Conservation (phyloP, 2,797 vertebrate species). For the Bradypus variegatus region DNA sequence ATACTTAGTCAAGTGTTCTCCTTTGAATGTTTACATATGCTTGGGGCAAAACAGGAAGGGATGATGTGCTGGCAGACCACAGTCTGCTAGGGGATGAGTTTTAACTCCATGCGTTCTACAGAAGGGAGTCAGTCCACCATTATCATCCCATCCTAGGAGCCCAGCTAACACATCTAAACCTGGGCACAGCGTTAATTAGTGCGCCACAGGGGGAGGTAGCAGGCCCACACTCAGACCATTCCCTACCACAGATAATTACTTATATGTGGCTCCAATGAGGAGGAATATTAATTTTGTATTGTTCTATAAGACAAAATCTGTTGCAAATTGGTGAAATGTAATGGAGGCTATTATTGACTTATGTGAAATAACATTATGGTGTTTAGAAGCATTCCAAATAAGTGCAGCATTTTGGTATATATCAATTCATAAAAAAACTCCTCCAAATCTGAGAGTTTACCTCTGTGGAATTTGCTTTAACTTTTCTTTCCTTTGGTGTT, state of each 20-base stretch:
- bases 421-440: not conserved
- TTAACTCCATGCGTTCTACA: too few species aligned
- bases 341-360: not conserved
- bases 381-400: not conserved
- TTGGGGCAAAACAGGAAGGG: too few species aligned
- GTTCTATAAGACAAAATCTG: not conserved
- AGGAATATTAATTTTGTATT: not conserved
- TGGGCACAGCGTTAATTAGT: too few species aligned
- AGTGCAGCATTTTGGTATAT: not conserved
- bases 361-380: not conserved
- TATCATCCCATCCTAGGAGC: too few species aligned
- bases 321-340: not conserved
- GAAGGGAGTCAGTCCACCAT: too few species aligned
- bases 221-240: not conserved
- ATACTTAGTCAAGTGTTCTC: too few species aligned
- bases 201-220: not conserved
- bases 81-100: too few species aligned
- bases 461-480: not conserved
- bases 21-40: too few species aligned
- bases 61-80: too few species aligned
- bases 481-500: not conserved
- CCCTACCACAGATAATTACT: too few species aligned
- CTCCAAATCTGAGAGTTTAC: not conserved
- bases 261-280: not conserved
- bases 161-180: too few species aligned